Evolutionary conservation across 2,888 invertebrate genomes (phyloP).

Genomic region (Tachina fera): DNA sequence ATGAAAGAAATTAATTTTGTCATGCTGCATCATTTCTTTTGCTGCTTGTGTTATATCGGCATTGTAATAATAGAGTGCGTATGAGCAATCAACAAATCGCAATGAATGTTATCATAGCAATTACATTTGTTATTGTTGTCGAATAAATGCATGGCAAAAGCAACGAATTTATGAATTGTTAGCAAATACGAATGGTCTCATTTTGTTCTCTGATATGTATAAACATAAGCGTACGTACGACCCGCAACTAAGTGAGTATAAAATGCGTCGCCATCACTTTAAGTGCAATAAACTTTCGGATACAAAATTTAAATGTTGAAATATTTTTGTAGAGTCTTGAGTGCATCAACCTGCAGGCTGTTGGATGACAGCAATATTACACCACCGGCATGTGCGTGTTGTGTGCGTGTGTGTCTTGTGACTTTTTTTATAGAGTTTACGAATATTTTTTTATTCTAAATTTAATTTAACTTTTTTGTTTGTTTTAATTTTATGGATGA

Average conservation of each 20-base stretch:
- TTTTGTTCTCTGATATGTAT: no score
- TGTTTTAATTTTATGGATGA: constrained; percentile 57
- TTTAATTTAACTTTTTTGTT: constrained; percentile 43
- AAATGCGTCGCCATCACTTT: constrained; percentile 57
- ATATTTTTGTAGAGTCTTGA: constrained; percentile 47
- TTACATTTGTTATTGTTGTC: no score
- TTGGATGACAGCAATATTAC: constrained; percentile 45
- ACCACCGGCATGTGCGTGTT: constrained; percentile 54
- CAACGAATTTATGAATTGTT: no score
- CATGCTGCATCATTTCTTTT: no score
- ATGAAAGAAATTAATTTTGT: no score
- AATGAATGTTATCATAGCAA: no score
- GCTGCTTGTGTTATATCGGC: no score
- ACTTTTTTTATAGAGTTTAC: background rate
- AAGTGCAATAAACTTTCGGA: constrained; percentile 62
- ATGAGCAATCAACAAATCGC: no score
- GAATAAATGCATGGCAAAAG: no score
- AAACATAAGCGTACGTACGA: constrained; percentile 1
- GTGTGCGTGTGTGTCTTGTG: constrained; percentile 18
- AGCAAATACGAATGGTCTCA: no score
- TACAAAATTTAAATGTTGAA: constrained; percentile 25
- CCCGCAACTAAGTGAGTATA: constrained; percentile 39
- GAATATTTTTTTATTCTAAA: constrained; percentile 57
- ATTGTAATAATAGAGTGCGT: no score
- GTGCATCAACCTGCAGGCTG: constrained; percentile 50